phyloP scores from a whole-genome alignment of 2,888 invertebrate species.

The Norana najaformis region DNA sequence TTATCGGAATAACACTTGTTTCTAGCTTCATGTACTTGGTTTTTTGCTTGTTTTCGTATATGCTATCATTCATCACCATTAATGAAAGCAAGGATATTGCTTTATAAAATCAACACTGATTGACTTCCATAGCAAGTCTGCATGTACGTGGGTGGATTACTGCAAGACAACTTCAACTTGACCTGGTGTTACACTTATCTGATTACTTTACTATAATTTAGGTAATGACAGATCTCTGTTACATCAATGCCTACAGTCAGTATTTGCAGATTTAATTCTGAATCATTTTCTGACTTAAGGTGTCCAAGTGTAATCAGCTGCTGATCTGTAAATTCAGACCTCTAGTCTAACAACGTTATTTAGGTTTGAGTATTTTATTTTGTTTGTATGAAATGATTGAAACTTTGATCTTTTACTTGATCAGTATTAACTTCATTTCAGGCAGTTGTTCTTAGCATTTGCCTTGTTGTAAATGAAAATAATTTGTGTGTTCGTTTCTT shows the following conservation, averaged over 20 bases:
- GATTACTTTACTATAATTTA: background rate
- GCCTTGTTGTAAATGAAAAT: too few species aligned
- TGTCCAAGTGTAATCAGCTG: background rate
- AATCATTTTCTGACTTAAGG: background rate
- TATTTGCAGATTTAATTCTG: background rate
- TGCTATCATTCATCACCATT: background rate
- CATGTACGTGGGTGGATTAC: background rate
- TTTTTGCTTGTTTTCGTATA: background rate
- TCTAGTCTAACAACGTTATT: background rate
- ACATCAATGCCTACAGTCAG: too few species aligned
- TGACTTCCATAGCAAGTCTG: background rate
- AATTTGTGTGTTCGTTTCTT: background rate
- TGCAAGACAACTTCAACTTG: background rate
- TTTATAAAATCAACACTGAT: background rate
- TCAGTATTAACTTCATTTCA: background rate
- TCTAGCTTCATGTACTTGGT: background rate
- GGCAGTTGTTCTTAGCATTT: background rate
- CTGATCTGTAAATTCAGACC: background rate
- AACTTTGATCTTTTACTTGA: background rate
- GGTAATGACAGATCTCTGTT: too few species aligned
- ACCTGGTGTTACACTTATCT: background rate
- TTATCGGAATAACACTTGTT: background rate
- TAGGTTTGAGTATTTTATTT: background rate
- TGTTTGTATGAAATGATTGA: background rate
- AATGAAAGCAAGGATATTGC: background rate